These are phyloP conservation scores for Mola mola DNA, from an alignment of 2,113 vertebrate genomes.

Conservation along the genomic window DNA sequence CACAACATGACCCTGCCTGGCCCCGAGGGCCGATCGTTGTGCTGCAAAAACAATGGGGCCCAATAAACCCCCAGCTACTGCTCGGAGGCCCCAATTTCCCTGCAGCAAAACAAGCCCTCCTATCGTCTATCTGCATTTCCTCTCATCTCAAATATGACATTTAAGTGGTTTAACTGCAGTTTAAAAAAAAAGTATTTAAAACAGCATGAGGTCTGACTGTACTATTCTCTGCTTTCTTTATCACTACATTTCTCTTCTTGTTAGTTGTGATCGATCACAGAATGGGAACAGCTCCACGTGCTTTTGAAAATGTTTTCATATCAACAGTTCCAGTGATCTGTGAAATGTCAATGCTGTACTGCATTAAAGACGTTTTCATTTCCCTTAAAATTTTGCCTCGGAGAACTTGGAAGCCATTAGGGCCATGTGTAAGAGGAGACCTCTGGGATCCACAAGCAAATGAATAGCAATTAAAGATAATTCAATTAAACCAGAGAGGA, in stretches of 20 bases:
- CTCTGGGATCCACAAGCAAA: slow-evolving; percentile 41
- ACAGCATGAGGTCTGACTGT: too few species aligned
- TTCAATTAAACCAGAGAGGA: slow-evolving; percentile 63
- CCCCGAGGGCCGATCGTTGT: slow-evolving; percentile 50
- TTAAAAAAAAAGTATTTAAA: too few species aligned
- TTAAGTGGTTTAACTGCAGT: too few species aligned
- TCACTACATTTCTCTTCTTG: background rate
- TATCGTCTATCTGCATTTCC: background rate
- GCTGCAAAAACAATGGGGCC: slow-evolving; percentile 35
- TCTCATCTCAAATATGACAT: background rate
- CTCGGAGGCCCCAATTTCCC: too few species aligned
- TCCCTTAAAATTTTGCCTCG: slow-evolving; percentile 33
- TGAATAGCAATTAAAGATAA: slow-evolving; percentile 61
- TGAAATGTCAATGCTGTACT: too few species aligned
- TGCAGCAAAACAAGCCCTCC: background rate
- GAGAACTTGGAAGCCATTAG: slow-evolving; percentile 69
- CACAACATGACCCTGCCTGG: slow-evolving; percentile 60
- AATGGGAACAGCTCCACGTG: background rate
- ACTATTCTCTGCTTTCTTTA: background rate
- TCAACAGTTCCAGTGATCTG: too few species aligned
- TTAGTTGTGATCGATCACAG: background rate
- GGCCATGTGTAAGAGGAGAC: slow-evolving; percentile 56
- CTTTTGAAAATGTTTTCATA: too few species aligned
- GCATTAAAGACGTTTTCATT: slow-evolving; percentile 13
- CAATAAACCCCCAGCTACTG: slow-evolving; percentile 29